Base-by-base conservation (phyloP, 1,140 invertebrate genomes). In the Conus ventricosus region DNA sequence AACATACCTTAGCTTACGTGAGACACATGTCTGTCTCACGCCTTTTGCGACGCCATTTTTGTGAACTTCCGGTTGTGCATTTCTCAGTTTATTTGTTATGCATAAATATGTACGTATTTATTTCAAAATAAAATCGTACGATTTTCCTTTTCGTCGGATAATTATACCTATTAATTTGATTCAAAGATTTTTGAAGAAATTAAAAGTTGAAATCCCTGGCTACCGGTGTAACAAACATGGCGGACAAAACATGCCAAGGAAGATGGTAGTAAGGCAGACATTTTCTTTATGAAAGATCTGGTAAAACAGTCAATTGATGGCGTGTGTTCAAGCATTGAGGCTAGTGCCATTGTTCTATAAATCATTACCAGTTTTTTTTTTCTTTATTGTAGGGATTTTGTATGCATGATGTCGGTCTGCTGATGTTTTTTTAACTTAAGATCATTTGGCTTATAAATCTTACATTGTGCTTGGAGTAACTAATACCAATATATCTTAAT, bases 191-290 rank as follows among this genome's bases (percentile, higher is more conserved):
- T 81, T 81, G 39, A 15, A 23, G 15, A 81, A 84, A 63, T 25
- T 84, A 63, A 84, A 63, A 63, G 57, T 53, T 84, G 20, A 87
- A 87, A 87, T 87, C 85, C 85, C 85, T 87, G 85, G 85, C 85
- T 87, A 87, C 85, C 85, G 85, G 71, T 87, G 85, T 54, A 87
- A 87, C 85, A 87, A 87, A 87, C 54, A 87, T 87, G 85, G 85
- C 85, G 71, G 85, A 87, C 85, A 87, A 87, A 86, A 87, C 85
- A 87, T 87, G 85, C 67, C 71, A 87, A 57, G 75, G 27, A 84
- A 11, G 53, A 67, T 10, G 13, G 20, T 20, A 13, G 67, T 71
- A 71, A 71, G 67, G 54, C 54, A 84, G 25, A 84, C 54, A 71
- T 71, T 71, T 71, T 71, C 67, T 71, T 71, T 71, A 71, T 71